Percentiles rank a stretch among this genome's conserved stretches.
These are phyloP conservation scores for Scarus forsteni DNA, from an alignment of 2,797 vertebrate species.

Conservation along the genomic window DNA sequence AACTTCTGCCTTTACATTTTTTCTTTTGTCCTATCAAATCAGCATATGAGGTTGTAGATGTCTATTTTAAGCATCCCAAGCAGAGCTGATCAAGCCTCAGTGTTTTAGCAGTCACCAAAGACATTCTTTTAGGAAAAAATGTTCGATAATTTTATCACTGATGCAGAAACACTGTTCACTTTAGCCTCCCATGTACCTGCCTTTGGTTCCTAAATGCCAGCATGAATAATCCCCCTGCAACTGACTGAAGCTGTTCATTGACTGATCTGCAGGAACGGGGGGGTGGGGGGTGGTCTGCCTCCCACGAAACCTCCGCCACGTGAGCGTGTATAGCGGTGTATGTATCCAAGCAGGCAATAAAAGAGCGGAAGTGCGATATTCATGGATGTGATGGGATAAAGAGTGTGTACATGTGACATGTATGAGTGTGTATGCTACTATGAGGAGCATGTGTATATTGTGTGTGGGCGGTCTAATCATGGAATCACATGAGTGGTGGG, in stretches of 20 bases:
- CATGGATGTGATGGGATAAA: conserved; percentile 16
- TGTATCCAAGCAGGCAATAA: conserved; percentile 28
- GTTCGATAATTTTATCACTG: conserved; percentile 12
- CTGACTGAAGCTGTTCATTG: conserved; percentile 57
- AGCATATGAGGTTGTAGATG: not conserved
- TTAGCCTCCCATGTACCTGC: conserved; percentile 1
- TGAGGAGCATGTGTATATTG: conserved; percentile 47
- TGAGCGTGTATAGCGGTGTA: conserved; percentile 41
- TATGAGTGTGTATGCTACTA: conserved; percentile 25
- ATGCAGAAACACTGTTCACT: conserved; percentile 37
- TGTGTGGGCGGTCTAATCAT: conserved; percentile 57
- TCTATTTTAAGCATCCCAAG: not conserved
- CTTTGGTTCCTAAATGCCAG: conserved; percentile 38
- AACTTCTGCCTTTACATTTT: not conserved
- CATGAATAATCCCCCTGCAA: conserved; percentile 29
- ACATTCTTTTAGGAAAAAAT: conserved; percentile 13
- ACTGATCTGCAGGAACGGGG: conserved; percentile 53
- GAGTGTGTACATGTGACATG: conserved; percentile 10
- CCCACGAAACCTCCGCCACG: conserved; percentile 20
- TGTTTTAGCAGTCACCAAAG: conserved; percentile 17
- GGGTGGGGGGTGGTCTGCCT: not conserved
- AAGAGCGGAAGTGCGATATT: conserved; percentile 5
- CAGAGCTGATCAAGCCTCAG: not conserved
- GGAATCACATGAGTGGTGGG: conserved; percentile 45
- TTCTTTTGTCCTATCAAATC: not conserved